Percentiles rank a stretch among this genome's conserved stretches.
phyloP scores from a whole-genome alignment of 2,113 vertebrate genomes.

The Clarias batrachus region DNA sequence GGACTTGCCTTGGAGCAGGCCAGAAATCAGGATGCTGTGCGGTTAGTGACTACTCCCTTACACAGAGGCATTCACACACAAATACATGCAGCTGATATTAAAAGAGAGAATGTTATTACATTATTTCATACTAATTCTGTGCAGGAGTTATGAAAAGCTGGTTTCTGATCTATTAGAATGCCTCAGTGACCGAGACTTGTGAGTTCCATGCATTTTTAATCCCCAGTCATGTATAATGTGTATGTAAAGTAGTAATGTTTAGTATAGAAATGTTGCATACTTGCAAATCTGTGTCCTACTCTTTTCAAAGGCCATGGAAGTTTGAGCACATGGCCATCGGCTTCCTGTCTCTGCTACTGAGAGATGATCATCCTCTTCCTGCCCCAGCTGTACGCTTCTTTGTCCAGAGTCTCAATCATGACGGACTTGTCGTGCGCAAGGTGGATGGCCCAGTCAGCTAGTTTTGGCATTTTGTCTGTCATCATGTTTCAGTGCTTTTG shows the following conservation, averaged over 20 bases:
- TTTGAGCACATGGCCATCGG: constrained; percentile 97
- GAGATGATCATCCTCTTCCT: constrained; percentile 88
- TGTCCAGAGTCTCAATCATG: constrained; percentile 89
- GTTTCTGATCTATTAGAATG: constrained; percentile 86
- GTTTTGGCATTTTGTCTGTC: neutral
- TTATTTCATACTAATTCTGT: constrained; percentile 28
- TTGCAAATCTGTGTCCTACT: constrained; percentile 6
- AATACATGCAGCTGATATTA: neutral
- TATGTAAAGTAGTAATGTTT: too few relatives aligned
- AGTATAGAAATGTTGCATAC: neutral
- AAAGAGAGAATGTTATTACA: neutral
- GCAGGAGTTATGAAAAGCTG: constrained; percentile 91
- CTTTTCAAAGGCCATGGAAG: constrained; percentile 86
- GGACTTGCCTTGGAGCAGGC: constrained; percentile 82
- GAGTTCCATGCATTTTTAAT: constrained; percentile 62
- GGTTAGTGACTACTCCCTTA: constrained; percentile 63
- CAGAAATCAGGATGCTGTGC: constrained; percentile 80
- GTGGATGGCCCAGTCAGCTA: constrained; percentile 61
- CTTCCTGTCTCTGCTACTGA: constrained; percentile 84
- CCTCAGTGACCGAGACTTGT: constrained; percentile 91
- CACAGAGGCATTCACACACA: neutral
- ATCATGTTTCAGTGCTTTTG: neutral
- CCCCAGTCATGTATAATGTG: neutral
- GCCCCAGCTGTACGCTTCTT: constrained; percentile 84
- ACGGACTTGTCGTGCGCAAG: constrained; percentile 92